Conservation (phyloP, 2,888 invertebrate genomes). For the Atherix ibis region DNA sequence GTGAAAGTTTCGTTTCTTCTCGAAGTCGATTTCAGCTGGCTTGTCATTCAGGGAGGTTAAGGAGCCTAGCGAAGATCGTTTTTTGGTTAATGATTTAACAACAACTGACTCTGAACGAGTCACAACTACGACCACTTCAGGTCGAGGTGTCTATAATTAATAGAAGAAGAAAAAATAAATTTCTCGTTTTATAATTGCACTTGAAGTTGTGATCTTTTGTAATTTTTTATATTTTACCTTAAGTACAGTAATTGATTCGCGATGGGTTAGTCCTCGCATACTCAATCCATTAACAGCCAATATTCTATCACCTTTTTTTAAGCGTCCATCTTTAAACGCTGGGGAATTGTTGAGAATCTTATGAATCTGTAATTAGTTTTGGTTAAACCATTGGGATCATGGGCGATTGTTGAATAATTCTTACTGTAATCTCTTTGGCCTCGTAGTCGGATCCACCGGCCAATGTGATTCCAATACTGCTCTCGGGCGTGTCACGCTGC, state of each 20-base stretch:
- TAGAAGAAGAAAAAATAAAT: slow-evolving; percentile 1
- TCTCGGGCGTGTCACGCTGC: slow-evolving; percentile 48
- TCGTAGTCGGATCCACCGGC: slow-evolving; percentile 85
- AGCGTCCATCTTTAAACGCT: slow-evolving; percentile 70
- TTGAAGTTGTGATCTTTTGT: background rate
- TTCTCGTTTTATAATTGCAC: background rate
- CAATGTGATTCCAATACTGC: slow-evolving; percentile 72
- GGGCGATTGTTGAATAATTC: too few species aligned
- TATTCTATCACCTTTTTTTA: slow-evolving; percentile 77
- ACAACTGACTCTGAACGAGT: slow-evolving; percentile 38
- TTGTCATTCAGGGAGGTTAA: slow-evolving; percentile 31
- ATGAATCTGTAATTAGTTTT: slow-evolving; percentile 47
- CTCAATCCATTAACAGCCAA: slow-evolving; percentile 74
- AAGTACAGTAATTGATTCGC: slow-evolving; percentile 70
- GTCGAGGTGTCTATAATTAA: slow-evolving; percentile 48
- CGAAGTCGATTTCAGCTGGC: slow-evolving; percentile 24
- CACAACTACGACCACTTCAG: slow-evolving; percentile 64
- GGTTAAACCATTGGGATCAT: too few species aligned
- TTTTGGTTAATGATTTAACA: slow-evolving; percentile 27
- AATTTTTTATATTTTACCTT: slow-evolving; percentile 42
- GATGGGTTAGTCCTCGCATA: slow-evolving; percentile 71
- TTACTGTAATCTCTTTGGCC: slow-evolving; percentile 78
- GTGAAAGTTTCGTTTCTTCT: slow-evolving; percentile 29
- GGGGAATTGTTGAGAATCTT: slow-evolving; percentile 73
- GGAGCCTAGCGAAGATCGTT: slow-evolving; percentile 31